Evolutionary conservation across 2,888 invertebrate species (phyloP).

Genomic region (Aradus depressus): DNA sequence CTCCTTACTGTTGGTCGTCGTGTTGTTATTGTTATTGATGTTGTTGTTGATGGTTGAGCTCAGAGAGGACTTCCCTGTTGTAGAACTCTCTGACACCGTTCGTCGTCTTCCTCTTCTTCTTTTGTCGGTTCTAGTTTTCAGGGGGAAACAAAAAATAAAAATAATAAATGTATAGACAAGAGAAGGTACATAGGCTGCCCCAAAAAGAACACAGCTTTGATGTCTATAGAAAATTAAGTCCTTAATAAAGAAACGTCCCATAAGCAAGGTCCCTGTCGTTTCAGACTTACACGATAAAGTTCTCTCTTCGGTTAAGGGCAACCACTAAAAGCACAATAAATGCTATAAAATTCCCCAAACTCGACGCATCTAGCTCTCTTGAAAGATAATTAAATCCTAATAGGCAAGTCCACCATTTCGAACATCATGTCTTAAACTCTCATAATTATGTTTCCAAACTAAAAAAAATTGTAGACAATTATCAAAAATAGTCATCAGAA

Average conservation of each 20-base stretch:
- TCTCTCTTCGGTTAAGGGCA: no score
- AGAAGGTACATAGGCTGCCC: not conserved
- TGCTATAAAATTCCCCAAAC: no score
- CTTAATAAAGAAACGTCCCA: not conserved
- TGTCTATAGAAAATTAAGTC: not conserved
- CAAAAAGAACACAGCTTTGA: not conserved
- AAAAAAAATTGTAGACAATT: no score
- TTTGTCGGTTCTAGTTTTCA: conserved; percentile 35
- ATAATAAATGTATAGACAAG: not conserved
- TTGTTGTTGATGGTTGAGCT: conserved; percentile 4
- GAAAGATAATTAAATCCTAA: no score
- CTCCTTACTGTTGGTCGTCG: conserved; percentile 17
- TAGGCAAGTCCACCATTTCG: no score
- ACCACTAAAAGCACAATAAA: no score
- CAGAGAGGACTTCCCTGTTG: conserved; percentile 11
- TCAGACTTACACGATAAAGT: no score
- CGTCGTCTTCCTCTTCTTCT: conserved; percentile 39
- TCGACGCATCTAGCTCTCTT: no score
- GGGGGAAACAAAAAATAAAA: conserved; percentile 23
- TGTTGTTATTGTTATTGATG: conserved; percentile 14
- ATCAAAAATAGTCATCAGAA: no score
- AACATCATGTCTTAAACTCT: no score
- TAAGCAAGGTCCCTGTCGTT: no score
- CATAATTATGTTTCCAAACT: no score
- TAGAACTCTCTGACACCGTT: conserved; percentile 35